Evolutionary conservation across 2,797 vertebrate species (phyloP).

Genomic region (Neosalanx taihuensis): DNA sequence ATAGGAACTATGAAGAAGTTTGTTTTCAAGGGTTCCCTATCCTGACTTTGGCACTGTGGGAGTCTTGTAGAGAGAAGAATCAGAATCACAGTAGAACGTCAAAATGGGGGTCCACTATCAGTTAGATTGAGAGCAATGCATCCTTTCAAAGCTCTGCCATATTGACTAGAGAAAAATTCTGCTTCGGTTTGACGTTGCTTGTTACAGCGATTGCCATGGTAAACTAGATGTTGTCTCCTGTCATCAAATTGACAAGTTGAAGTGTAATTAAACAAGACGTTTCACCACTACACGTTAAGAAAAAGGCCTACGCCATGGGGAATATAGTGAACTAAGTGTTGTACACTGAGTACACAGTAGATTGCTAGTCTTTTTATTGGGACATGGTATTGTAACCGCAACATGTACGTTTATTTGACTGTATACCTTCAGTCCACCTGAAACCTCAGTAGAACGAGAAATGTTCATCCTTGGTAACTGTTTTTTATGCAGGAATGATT

Average conservation of each 20-base stretch:
- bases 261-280: no score
- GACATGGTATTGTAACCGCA: no score
- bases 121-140: conserved; percentile 20
- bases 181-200: conserved; percentile 29
- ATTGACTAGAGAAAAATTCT: conserved; percentile 21
- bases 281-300: no score
- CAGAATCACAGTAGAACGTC: background rate
- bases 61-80: conserved; percentile 42
- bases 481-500: no score
- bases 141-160: background rate
- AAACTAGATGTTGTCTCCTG: conserved; percentile 59
- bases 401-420: no score
- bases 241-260: conserved; percentile 49
- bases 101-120: background rate
- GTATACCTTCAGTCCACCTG: no score
- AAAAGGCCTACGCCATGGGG: no score
- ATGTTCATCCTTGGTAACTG: no score
- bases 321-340: no score
- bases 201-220: conserved; percentile 60
- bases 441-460: no score
- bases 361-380: no score
- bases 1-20: background rate
- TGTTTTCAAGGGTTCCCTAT: conserved; percentile 9
- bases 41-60: conserved; percentile 12
- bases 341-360: no score